Evolutionary conservation across 2,113 vertebrate species (phyloP), one percentile per base, ranked within the genome.

Genomic region (Theristicus caerulescens): DNA sequence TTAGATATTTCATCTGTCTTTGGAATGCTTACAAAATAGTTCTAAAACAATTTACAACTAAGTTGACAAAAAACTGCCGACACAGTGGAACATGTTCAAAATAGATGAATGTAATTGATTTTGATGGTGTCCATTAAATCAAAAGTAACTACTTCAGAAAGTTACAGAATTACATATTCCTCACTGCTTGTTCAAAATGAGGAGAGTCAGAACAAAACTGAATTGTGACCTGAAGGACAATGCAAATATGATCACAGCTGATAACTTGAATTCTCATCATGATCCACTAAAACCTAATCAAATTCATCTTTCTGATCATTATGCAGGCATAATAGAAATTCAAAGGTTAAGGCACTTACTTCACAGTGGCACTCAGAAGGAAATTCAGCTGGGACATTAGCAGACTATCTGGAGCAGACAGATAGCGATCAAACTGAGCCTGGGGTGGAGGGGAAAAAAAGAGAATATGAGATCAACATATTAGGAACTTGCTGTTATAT

Each of bases 381-480:
- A 99, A 99, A 97, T 99, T 99, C 97, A 99, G 98, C 94, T 99
- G 99, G 21, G 99, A 98, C 99, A 99, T 99, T 93, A 99, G 61
- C 9, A 99, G 97, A 38, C 98, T 98, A 97, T 99, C 99, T 31
- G 99, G 99, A 29, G 99, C 99, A 9, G 99, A 98, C 47, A 99
- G 96, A 93, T 99, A 99, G 34, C 99, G 99, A 97, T 99, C 99
- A 97, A 99, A 99, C 97, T 99, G 99, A 91, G 98, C 99, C 99
- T 99, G 95, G 40, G 26, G 24, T 34, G 51, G 44, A 21, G 22
- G 24, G 19, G 8, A 42, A 42, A 42, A 42, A 76, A 62, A 84
- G 78, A 93, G 67, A 93, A 52, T 61, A 44, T 5, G 31, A 47
- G 61, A 89, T 3, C 29, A 79, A 71, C 31, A n/a, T 17, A 62